These are phyloP conservation scores for Trichonephila clavata DNA, from an alignment of 1,140 invertebrate genomes.

Conservation along the genomic window DNA sequence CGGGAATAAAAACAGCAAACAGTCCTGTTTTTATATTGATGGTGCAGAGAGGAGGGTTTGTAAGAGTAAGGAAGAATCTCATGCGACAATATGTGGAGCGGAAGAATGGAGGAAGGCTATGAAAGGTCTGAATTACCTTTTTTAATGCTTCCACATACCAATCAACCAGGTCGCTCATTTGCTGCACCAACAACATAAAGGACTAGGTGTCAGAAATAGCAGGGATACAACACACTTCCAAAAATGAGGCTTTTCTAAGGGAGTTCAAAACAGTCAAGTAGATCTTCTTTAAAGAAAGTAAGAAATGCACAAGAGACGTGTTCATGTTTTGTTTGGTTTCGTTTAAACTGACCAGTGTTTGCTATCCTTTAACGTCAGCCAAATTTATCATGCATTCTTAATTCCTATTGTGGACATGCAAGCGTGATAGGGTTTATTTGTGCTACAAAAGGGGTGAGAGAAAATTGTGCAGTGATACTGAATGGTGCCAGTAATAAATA, in stretches of 20 bases:
- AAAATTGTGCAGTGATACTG: constrained; percentile 19
- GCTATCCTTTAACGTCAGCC: background rate
- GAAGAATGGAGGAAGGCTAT: constrained; percentile 32
- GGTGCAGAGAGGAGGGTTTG: constrained; percentile 65
- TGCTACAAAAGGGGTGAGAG: background rate
- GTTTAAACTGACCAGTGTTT: constrained; percentile 11
- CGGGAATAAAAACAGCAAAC: constrained; percentile 19
- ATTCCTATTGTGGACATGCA: constrained; percentile 18
- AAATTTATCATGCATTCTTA: background rate
- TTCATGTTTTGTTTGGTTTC: constrained; percentile 40
- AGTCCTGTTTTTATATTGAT: constrained; percentile 67
- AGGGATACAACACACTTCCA: constrained; percentile 76
- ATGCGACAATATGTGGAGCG: constrained; percentile 73
- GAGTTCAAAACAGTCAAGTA: constrained; percentile 77
- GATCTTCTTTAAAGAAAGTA: constrained; percentile 73
- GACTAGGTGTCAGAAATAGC: constrained; percentile 77
- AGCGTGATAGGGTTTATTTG: constrained; percentile 1
- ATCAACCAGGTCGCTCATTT: constrained; percentile 79
- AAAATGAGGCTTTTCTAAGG: constrained; percentile 74
- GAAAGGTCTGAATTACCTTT: constrained; percentile 78
- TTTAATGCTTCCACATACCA: constrained; percentile 79
- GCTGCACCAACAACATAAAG: constrained; percentile 78
- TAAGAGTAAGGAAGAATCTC: constrained; percentile 38
- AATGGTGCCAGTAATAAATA: background rate
- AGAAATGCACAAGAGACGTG: constrained; percentile 76